Base-by-base conservation (phyloP, 2,888 invertebrate species). In the Folsomia manolachei region DNA sequence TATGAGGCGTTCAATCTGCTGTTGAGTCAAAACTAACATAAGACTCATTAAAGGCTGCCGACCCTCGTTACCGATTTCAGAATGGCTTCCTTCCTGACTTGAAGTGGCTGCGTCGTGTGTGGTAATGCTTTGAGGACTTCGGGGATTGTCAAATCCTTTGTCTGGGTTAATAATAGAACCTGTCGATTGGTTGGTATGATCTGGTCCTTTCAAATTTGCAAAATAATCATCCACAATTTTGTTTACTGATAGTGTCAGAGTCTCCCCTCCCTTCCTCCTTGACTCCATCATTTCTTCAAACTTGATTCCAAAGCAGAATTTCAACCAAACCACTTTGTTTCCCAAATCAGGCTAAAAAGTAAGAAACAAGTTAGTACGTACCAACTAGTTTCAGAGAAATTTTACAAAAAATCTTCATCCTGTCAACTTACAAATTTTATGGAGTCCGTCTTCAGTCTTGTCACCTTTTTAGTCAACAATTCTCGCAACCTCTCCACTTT, bases 11-110 rank as follows among this genome's bases (percentile, higher is more conserved):
- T 74, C 74, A 7, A 78, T 21, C 19, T 75, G 71, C 1, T 27
- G 56, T 27, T 78, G 77, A 18, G 74, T 71, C 24, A 79, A 60
- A 19, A 68, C 70, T 7, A 79, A 62, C 23, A 78, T 71, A 19
- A 78, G 21, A 14, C 53, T 74, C 60, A 75, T 63, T 24, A 77
- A 61, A 0, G 79, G 77, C 18, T 66, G 51, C 23, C 71, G 61
- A 7, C 75, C 75, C 53, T 51, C 27, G 4, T 66, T 66, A 7
- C 9, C 4, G 21, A 51, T 9, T 2, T 39, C 51, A 9, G 27
- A 26, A 4, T n/a, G 4, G 4, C 9, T 9, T 9, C 4, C 7
- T 60, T 60, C 60, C n/a, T 7, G 23, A n/a, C 60, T n/a, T 4
- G 60, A n/a, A 60, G 19, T 9, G 7, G 60, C 7, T 4, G 7